Evolutionary conservation across 1,140 invertebrate genomes (phyloP), one percentile per base, ranked within the genome.

Genomic region (Lepidotrigona ventralis): DNA sequence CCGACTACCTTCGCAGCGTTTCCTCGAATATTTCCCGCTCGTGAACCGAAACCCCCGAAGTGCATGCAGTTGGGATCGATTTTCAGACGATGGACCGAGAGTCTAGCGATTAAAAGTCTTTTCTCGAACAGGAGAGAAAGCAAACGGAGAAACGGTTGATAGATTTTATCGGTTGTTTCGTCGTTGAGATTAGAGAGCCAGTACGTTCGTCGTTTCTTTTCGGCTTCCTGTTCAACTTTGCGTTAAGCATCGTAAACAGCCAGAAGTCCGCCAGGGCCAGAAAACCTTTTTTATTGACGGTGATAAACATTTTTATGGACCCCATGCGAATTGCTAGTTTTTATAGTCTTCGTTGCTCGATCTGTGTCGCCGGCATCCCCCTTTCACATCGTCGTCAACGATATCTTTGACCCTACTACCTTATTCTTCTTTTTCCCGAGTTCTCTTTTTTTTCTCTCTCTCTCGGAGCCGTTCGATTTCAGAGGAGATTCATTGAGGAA

Each of bases 231-330:
- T 60, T 71, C 69, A 73, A 15, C n/a, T 75, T 56, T 60, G 21
- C 58, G 51, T 72, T 70, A 68, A 80, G 33, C 72, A 46, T 74
- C 71, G 64, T 68, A 51, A 72, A 60, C 63, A 69, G 33, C 58
- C 58, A 64, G 51, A n/a, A 72, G 56, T 53, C 85, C 82, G 81
- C 88, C 79, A 73, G 84, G 81, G 79, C 86, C 87, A 84, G 90
- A 85, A 85, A 91, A 83, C 86, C 91, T 91, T 23, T 92, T 93
- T 94, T 93, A 93, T 93, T 92, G 90, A 91, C 86, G 89, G 85
- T 87, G 91, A 93, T 93, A 93, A 92, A 93, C 92, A 93, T 91
- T 93, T 93, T 93, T 93, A 93, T 93, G 86, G 90, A 91, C 88
- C 91, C 89, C 90, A 89, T 90, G 92, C 88, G 93, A 93, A 93